Evolutionary conservation across 2,888 invertebrate species (phyloP).

Genomic region (Hemaris fuciformis): DNA sequence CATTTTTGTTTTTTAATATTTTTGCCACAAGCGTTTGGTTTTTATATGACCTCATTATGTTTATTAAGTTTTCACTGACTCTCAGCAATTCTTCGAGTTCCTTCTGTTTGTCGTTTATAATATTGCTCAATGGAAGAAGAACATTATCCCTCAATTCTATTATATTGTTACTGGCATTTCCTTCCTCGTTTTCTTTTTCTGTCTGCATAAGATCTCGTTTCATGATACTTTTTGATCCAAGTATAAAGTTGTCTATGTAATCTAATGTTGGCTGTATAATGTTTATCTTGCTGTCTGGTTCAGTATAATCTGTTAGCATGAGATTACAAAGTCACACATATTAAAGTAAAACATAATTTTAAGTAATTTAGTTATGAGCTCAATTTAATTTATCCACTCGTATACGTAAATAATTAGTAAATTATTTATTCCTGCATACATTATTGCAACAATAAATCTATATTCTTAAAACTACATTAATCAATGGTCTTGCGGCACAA

Average conservation of each 20-base stretch:
- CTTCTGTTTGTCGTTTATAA: conserved; percentile 48
- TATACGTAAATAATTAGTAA: too few species aligned
- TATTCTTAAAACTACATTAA: too few species aligned
- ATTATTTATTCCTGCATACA: too few species aligned
- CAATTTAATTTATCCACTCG: too few species aligned
- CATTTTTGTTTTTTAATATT: conserved; percentile 18
- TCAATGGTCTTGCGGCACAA: too few species aligned
- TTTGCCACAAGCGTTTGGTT: conserved; percentile 23
- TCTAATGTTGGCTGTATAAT: conserved; percentile 21
- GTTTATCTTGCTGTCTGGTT: conserved; percentile 21
- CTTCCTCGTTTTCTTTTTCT: conserved; percentile 18
- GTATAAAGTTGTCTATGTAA: conserved; percentile 24
- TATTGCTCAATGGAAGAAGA: conserved; percentile 41
- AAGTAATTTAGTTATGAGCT: too few species aligned
- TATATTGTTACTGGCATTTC: conserved; percentile 16
- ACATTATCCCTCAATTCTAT: conserved; percentile 35
- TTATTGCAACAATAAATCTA: too few species aligned
- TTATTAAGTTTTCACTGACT: conserved; percentile 45
- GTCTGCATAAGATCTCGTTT: conserved; percentile 44
- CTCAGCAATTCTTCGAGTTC: conserved; percentile 48
- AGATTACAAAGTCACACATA: background rate
- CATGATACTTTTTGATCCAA: conserved; percentile 38
- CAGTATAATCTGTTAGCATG: conserved; percentile 2
- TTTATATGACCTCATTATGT: conserved; percentile 34
- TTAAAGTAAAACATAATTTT: too few species aligned